A percentile compares a stretch with the other conserved stretches of the same genome.
Conservation (phyloP, 2,113 vertebrate species). For the Todiramphus chloris region DNA sequence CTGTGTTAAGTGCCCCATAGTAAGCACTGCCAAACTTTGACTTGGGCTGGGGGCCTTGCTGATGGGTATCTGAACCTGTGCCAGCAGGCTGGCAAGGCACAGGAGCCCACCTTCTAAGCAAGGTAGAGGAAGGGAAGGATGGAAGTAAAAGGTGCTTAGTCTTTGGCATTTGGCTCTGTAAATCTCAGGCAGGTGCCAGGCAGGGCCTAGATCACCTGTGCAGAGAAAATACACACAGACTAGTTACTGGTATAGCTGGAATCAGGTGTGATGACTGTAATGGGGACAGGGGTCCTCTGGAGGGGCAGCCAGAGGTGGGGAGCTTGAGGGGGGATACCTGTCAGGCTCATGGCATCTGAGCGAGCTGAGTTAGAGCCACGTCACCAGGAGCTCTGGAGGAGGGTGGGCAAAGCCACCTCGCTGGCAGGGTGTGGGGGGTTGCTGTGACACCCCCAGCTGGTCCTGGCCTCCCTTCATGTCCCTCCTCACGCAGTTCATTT, state of each 20-base stretch:
- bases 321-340: background rate
- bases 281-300: background rate
- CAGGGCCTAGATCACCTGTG: background rate
- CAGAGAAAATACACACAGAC: background rate
- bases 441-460: background rate
- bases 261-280: background rate
- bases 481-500: background rate
- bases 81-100: background rate
- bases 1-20: background rate
- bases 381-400: background rate
- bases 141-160: background rate
- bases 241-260: background rate
- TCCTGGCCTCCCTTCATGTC: background rate
- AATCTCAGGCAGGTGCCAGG: background rate
- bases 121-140: background rate
- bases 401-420: background rate
- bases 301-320: background rate
- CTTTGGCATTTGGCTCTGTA: background rate
- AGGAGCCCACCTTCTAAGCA: background rate
- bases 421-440: accelerated
- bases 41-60: background rate
- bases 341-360: background rate
- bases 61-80: background rate
- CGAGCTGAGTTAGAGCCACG: background rate
- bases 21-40: background rate